Evolutionary conservation across 37 sponge, comb jelly and placozoan species (phyloP).

Genomic region (Cladorhizidae sp.): DNA sequence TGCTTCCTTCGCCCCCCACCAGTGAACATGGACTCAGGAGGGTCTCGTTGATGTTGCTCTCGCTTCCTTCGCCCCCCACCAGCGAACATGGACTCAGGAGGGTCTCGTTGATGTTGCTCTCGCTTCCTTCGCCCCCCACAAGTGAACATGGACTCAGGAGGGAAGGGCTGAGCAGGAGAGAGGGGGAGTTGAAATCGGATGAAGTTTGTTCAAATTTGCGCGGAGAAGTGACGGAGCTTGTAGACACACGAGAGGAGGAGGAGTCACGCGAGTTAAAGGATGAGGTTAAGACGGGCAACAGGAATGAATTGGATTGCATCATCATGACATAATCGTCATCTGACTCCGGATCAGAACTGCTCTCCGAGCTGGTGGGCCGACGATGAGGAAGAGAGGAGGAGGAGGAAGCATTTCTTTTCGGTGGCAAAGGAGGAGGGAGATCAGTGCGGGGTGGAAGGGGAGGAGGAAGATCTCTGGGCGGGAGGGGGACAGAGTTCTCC

Average conservation of each 20-base stretch:
- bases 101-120: too few relatives aligned
- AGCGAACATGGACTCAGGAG: too few relatives aligned
- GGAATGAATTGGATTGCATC: constrained; percentile 29
- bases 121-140: too few relatives aligned
- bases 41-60: too few relatives aligned
- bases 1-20: too few relatives aligned
- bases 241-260: background rate
- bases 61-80: too few relatives aligned
- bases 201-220: too few relatives aligned
- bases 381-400: background rate
- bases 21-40: too few relatives aligned
- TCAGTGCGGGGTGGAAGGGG: constrained; percentile 28
- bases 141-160: too few relatives aligned
- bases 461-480: constrained; percentile 28
- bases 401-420: constrained; percentile 5
- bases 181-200: too few relatives aligned
- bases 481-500: constrained; percentile 28
- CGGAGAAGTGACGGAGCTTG: constrained; percentile 4
- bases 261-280: background rate
- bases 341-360: background rate
- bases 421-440: constrained; percentile 25
- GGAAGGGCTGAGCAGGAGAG: too few relatives aligned
- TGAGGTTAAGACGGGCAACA: constrained; percentile 1
- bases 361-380: background rate
- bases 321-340: constrained; percentile 50